Conservation (phyloP, 1,140 invertebrate species). For the Brachionus plicatilis region DNA sequence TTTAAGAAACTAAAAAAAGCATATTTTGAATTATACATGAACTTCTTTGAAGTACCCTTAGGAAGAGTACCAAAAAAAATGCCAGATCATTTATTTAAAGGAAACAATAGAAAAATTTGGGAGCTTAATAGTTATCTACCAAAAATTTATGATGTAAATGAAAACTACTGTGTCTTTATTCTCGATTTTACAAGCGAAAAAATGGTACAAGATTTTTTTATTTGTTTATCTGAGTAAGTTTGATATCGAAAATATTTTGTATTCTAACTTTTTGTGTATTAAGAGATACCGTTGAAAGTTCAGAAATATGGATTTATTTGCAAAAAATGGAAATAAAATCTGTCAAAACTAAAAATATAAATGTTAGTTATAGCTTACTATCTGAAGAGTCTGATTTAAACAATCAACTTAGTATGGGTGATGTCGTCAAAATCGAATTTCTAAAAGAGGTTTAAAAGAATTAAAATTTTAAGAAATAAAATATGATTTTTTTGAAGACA, state of each 20-base stretch:
- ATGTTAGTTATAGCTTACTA: neutral
- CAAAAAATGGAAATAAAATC: neutral
- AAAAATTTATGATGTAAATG: neutral
- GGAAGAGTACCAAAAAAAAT: neutral
- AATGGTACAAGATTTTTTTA: neutral
- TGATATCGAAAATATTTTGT: neutral
- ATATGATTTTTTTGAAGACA: neutral
- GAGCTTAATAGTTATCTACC: neutral
- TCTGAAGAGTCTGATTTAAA: neutral
- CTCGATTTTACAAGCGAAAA: neutral
- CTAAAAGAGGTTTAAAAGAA: neutral
- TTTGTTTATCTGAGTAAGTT: neutral
- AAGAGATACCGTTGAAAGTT: neutral
- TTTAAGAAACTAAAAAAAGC: neutral
- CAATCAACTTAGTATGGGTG: neutral
- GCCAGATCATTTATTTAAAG: neutral
- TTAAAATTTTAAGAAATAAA: neutral
- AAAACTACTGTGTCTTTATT: neutral
- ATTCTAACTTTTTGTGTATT: neutral
- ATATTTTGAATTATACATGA: neutral
- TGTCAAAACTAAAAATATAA: neutral
- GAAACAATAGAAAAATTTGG: no score
- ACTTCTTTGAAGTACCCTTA: neutral
- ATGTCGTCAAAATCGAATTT: neutral
- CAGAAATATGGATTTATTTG: neutral